These are phyloP conservation scores for Phania funesta DNA, from an alignment of 2,888 invertebrate genomes.

Conservation along the genomic window DNA sequence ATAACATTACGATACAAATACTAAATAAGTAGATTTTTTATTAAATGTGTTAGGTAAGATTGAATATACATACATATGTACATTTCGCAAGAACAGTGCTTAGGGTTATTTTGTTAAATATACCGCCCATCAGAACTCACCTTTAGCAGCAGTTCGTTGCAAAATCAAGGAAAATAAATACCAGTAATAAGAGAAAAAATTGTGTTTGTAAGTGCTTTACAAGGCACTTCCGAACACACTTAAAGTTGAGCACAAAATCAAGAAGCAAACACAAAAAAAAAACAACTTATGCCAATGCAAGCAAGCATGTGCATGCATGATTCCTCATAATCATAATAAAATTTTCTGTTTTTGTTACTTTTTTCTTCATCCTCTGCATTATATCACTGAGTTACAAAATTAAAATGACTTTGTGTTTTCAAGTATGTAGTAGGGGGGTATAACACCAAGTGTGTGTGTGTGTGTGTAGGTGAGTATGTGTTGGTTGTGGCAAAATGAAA, in stretches of 20 bases:
- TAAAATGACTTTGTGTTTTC: slow-evolving; percentile 15
- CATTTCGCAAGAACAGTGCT: too few species aligned
- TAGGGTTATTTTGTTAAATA: too few species aligned
- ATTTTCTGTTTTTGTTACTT: slow-evolving; percentile 4
- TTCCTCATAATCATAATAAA: slow-evolving; percentile 32
- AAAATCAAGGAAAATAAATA: slow-evolving; percentile 1
- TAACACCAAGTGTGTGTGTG: neutral
- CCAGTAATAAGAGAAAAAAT: neutral
- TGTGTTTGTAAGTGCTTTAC: slow-evolving; percentile 8
- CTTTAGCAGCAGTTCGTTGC: neutral
- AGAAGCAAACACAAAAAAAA: neutral
- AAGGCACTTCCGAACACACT: slow-evolving; percentile 33
- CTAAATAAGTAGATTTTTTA: too few species aligned
- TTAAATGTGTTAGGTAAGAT: too few species aligned
- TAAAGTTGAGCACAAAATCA: slow-evolving; percentile 12
- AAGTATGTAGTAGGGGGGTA: neutral
- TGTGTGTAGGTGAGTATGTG: neutral
- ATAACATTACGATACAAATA: too few species aligned
- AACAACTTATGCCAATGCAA: slow-evolving; percentile 6
- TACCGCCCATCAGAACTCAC: too few species aligned
- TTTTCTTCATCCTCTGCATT: slow-evolving; percentile 23
- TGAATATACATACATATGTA: too few species aligned
- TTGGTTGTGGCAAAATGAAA: neutral
- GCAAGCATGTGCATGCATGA: slow-evolving; percentile 38
- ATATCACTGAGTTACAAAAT: slow-evolving; percentile 36